Base-by-base conservation (phyloP, 2,797 vertebrate genomes). In the Cottoperca gobio region DNA sequence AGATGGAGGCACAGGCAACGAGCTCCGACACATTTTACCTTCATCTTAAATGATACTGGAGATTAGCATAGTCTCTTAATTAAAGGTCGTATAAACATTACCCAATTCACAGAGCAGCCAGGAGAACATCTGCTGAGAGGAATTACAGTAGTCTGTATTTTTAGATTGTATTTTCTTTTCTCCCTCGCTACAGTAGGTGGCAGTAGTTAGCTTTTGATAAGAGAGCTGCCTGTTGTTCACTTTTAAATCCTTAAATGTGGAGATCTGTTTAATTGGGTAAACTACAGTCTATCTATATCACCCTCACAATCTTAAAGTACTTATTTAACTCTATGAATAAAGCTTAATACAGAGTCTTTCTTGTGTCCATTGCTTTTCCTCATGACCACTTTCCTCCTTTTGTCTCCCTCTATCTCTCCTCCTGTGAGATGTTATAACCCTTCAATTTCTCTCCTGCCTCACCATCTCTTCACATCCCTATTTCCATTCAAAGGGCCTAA, bases 71-170 rank as follows among this genome's bases (percentile, higher is more conserved):
- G 90, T 88, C 89, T 88, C 86, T 92, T 93, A 92, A 93, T 93
- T 93, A 93, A 92, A 92, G 88, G 88, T 86, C 85, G 60, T 85
- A 81, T 70, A 70, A 86, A 84, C 87, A 91, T 88, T 87, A 82
- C 90, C 86, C 91, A 92, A 92, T 90, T 72, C 92, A 75, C 91
- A 90, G 69, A 88, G 89, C 92, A 87, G 90, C 91, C 91, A 87
- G 81, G 85, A 89, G 90, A 93, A 93, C 93, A 92, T 93, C 91
- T 93, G 92, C 80, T 92, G 49, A 73, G 53, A 89, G 84, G 76
- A 86, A 89, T 89, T 68, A 92, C 85, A 82, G 70, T 84, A 70
- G 64, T 71, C 31, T 19, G 45, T 52, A 50, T 71, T 78, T 70
- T 59, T 64, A 61, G 14, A 61, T 63, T 71, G 54, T 53, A 21